Evolutionary conservation across 2,888 invertebrate genomes (phyloP).

Genomic region (Caenorhabditis parvicauda): DNA sequence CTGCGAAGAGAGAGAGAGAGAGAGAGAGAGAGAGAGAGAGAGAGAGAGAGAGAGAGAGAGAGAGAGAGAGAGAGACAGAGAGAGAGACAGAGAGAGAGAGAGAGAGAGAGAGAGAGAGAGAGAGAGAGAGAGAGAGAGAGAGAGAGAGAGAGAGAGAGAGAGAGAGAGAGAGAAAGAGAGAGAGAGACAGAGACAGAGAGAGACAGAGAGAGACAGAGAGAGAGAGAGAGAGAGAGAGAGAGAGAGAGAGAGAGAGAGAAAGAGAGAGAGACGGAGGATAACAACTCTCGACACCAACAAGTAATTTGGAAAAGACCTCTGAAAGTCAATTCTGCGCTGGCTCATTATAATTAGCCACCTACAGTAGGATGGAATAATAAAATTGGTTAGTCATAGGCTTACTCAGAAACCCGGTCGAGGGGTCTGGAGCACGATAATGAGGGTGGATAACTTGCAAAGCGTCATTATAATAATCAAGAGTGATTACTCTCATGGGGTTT

Average conservation of each 20-base stretch:
- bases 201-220: slow-evolving; percentile 6
- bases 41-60: not conserved
- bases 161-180: slow-evolving; percentile 3
- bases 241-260: slow-evolving; percentile 1
- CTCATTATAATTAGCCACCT: no score
- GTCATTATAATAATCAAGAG: no score
- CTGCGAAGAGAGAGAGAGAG: slow-evolving; percentile 1
- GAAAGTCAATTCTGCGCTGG: no score
- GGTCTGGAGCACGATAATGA: no score
- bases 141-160: not conserved
- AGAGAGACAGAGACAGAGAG: slow-evolving; percentile 7
- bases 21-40: slow-evolving; percentile 3
- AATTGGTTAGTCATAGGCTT: no score
- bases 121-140: not conserved
- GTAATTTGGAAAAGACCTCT: no score
- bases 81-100: slow-evolving; percentile 3
- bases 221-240: slow-evolving; percentile 4
- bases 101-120: not conserved
- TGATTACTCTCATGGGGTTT: no score
- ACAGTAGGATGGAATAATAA: no score
- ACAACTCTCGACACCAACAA: not conserved
- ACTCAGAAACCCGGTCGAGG: no score
- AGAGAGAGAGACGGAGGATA: not conserved
- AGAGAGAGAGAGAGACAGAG: not conserved
- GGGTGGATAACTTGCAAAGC: no score